Base-by-base conservation (phyloP, 2,797 vertebrate genomes). In the Sebastes steindachneri region DNA sequence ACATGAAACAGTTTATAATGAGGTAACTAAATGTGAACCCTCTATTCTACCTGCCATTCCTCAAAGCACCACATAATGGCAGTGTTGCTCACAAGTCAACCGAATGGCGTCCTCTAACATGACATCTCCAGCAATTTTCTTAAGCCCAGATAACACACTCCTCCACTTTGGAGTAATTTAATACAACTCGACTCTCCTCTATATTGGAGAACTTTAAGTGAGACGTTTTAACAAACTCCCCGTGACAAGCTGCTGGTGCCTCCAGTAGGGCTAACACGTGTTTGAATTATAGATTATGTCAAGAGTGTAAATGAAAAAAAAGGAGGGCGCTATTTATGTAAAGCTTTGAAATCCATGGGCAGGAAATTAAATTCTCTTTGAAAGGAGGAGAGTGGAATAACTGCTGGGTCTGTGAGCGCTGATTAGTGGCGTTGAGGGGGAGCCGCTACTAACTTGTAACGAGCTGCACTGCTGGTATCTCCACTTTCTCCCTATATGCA, bases 321-420 rank as follows among this genome's bases (percentile, higher is more conserved):
- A 80, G 79, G 85, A 84, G 84, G 81, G 63, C 17, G 53, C 79
- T 89, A 80, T 92, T 95, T 93, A 90, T 92, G 91, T 84, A 89
- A 92, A 85, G 90, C 92, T 94, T 94, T 93, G 86, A 94, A 94
- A 93, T 91, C 82, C 89, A 83, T 66, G 73, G 80, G 80, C 91
- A 95, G 94, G 92, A 94, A 95, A 95, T 95, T 91, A 92, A 89
- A 94, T 94, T 93, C 80, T 75, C 87, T 90, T 90, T 93, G 91
- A 94, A 86, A 87, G 79, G 63, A 83, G 82, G 68, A 60, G 88
- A 87, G 81, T 74, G 75, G 87, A 86, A 85, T 86, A 83, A 90
- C 87, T 79, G 88, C 86, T 73, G 86, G 66, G 84, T 74, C 59
- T 88, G 88, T 54, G 80, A 82, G 80, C 1, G 28, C 74, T 89